Evolutionary conservation across 2,113 vertebrate species (phyloP).

Genomic region (Gobio gobio): DNA sequence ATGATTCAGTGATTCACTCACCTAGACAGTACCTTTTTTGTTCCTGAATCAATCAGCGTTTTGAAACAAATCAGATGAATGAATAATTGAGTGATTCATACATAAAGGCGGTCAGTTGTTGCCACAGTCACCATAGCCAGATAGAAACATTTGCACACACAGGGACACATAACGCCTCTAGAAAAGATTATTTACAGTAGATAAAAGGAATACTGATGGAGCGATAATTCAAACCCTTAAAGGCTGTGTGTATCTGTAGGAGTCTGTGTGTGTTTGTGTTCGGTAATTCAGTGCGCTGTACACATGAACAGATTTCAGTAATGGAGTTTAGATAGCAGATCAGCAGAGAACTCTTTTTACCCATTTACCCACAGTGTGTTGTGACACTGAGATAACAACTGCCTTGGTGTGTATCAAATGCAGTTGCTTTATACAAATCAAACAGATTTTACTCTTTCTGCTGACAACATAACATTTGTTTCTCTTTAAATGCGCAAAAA

Average conservation of each 20-base stretch:
- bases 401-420: conserved; percentile 5
- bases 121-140: not conserved
- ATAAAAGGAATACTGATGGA: conserved; percentile 37
- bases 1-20: not conserved
- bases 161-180: not conserved
- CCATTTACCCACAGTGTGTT: conserved; percentile 17
- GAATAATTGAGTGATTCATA: not conserved
- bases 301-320: not conserved
- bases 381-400: conserved; percentile 31
- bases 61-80: not conserved
- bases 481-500: conserved; percentile 14
- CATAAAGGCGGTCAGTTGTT: not conserved
- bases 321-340: conserved; percentile 11
- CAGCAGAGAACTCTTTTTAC: not conserved
- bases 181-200: conserved; percentile 26
- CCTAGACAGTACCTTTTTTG: not conserved
- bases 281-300: not conserved
- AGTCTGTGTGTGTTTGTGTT: conserved; percentile 39
- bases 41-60: not conserved
- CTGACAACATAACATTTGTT: conserved; percentile 22
- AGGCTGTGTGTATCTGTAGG: conserved; percentile 12
- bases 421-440: conserved; percentile 22
- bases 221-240: conserved; percentile 17
- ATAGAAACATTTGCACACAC: not conserved
- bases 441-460: conserved; percentile 14